Percentiles rank a stretch among this genome's conserved stretches.
Evolutionary conservation across 2,888 invertebrate genomes (phyloP).

Genomic region (Sturmia bella): DNA sequence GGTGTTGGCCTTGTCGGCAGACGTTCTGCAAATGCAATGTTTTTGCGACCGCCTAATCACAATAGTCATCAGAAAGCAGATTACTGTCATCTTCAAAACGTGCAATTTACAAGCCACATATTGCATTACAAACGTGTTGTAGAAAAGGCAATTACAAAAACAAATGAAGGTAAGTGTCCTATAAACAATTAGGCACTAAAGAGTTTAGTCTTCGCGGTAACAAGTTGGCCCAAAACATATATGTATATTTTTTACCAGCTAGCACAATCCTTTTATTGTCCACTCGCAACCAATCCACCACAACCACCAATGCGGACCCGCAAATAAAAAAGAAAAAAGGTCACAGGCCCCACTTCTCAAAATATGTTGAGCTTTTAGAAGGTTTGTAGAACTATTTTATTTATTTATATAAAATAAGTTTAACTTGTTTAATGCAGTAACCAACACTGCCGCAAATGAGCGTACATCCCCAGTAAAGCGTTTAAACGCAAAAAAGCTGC

Average conservation of each 20-base stretch:
- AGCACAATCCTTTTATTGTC: background rate
- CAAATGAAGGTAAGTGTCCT: conserved; percentile 12
- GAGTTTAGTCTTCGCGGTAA: no score
- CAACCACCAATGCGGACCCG: conserved; percentile 74
- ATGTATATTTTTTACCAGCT: background rate
- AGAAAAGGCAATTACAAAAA: background rate
- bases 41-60: conserved; percentile 58
- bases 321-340: conserved; percentile 72
- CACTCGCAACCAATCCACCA: conserved; percentile 76
- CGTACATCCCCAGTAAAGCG: conserved; percentile 87
- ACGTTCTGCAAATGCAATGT: conserved; percentile 71
- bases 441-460: conserved; percentile 85
- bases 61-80: conserved; percentile 35
- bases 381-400: conserved; percentile 83
- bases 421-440: conserved; percentile 82
- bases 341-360: conserved; percentile 80
- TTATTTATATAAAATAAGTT: no score
- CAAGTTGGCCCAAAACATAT: background rate
- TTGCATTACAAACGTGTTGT: background rate
- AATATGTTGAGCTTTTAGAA: conserved; percentile 87
- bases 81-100: conserved; percentile 54
- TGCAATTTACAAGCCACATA: background rate
- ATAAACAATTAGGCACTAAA: background rate
- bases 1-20: conserved; percentile 29
- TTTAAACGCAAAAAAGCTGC: conserved; percentile 86